Percentiles rank a stretch among this genome's conserved stretches.
These are phyloP conservation scores for Balearica regulorum DNA, from an alignment of 2,797 vertebrate species.

Conservation along the genomic window DNA sequence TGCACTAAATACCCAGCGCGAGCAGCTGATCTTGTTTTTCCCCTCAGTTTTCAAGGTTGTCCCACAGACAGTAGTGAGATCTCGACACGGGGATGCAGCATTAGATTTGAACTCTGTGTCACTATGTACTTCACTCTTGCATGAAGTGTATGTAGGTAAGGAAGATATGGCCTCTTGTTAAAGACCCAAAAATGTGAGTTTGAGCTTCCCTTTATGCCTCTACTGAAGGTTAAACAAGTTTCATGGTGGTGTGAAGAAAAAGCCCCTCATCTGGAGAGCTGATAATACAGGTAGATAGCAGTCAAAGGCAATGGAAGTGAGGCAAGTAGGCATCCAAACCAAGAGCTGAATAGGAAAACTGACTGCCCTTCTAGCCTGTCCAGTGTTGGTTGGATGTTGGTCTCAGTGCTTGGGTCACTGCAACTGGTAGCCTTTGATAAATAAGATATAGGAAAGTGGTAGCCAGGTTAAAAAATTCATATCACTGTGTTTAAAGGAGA, in stretches of 20 bases:
- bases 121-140: not conserved
- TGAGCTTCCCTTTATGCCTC: not conserved
- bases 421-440: not conserved
- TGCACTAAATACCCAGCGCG: not conserved
- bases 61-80: not conserved
- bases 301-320: not conserved
- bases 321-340: not conserved
- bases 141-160: no score
- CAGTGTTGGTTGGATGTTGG: not conserved
- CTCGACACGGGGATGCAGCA: not conserved
- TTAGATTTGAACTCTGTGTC: not conserved
- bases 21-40: not conserved
- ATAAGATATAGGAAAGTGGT: not conserved
- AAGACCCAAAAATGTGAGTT: not conserved
- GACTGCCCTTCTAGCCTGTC: not conserved
- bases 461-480: not conserved
- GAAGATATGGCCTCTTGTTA: not conserved
- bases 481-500: not conserved
- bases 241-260: not conserved
- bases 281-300: not conserved
- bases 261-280: not conserved
- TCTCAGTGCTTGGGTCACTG: not conserved
- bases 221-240: not conserved
- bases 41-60: not conserved
- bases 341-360: not conserved